A percentile compares a stretch with the other conserved stretches of the same genome.
Conservation (phyloP, 2,113 vertebrate genomes). For the Aegithalos caudatus region DNA sequence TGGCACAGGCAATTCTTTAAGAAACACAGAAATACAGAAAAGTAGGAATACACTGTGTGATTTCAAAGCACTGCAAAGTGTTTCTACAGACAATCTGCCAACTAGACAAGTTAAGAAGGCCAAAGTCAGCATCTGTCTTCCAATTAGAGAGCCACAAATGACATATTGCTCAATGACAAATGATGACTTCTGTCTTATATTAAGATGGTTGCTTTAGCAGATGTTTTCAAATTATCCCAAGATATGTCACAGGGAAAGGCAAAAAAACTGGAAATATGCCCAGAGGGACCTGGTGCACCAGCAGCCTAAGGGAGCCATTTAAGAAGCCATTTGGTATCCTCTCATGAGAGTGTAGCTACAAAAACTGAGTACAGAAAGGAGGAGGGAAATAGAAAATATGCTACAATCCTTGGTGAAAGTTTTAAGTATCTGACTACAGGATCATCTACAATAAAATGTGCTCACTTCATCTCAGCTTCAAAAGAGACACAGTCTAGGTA, state of each 20-base stretch:
- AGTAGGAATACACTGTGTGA: background rate
- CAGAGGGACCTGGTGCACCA: conserved; percentile 51
- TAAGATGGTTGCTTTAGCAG: conserved; percentile 58
- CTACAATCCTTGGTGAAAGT: background rate
- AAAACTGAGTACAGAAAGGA: background rate
- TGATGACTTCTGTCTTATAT: conserved; percentile 14
- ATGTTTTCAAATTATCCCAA: conserved; percentile 68
- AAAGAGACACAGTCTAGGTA: background rate
- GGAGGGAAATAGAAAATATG: background rate
- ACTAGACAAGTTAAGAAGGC: background rate
- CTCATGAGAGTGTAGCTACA: background rate
- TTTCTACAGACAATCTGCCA: conserved; percentile 23
- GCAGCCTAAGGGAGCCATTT: conserved; percentile 26
- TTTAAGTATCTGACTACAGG: background rate
- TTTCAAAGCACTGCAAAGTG: background rate
- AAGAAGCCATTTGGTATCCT: conserved; percentile 15
- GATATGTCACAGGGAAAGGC: conserved; percentile 46
- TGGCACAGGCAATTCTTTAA: background rate
- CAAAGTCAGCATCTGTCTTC: conserved; percentile 22
- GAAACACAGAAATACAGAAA: background rate
- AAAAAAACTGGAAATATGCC: conserved; percentile 53
- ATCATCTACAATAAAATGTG: background rate
- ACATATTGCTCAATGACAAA: conserved; percentile 32
- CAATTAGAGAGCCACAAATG: conserved; percentile 10
- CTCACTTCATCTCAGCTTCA: background rate